phyloP scores from a whole-genome alignment of 2,888 invertebrate genomes.

The Parnassius orleans region DNA sequence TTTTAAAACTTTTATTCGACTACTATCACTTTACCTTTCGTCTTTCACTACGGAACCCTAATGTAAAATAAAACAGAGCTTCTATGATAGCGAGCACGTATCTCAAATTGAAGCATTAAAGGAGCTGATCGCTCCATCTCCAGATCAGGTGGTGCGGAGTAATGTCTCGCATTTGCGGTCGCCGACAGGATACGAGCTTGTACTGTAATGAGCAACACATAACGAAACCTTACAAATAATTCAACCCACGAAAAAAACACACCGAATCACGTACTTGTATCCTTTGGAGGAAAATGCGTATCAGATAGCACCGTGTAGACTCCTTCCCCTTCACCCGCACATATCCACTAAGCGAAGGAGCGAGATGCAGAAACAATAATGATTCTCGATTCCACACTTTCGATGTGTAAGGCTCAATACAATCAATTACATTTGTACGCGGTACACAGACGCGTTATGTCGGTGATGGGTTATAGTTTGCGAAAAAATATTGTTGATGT shows the following conservation, averaged over 20 bases:
- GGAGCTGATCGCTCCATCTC: slow-evolving; percentile 43
- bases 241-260: slow-evolving; percentile 77
- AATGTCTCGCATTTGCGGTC: slow-evolving; percentile 78
- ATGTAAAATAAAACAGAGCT: slow-evolving; percentile 10
- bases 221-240: slow-evolving; percentile 80
- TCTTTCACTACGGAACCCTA: slow-evolving; percentile 13
- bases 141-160: slow-evolving; percentile 66
- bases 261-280: slow-evolving; percentile 78
- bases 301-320: slow-evolving; percentile 65
- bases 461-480: slow-evolving; percentile 55
- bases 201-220: slow-evolving; percentile 79
- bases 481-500: slow-evolving; percentile 55
- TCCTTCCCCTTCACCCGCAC: slow-evolving; percentile 50
- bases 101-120: slow-evolving; percentile 62
- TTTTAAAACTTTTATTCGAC: no score
- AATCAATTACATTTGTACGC: slow-evolving; percentile 78
- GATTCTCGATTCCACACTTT: slow-evolving; percentile 61
- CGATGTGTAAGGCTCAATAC: slow-evolving; percentile 72
- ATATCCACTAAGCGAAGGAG: slow-evolving; percentile 35
- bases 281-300: slow-evolving; percentile 78
- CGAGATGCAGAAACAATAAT: slow-evolving; percentile 61
- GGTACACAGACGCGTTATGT: slow-evolving; percentile 68
- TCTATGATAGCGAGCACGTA: slow-evolving; percentile 48
- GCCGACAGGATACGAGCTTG: slow-evolving; percentile 75
- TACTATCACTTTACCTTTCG: not conserved